Evolutionary conservation across 2,888 invertebrate species (phyloP).

Genomic region (Lochmaea crataegi): DNA sequence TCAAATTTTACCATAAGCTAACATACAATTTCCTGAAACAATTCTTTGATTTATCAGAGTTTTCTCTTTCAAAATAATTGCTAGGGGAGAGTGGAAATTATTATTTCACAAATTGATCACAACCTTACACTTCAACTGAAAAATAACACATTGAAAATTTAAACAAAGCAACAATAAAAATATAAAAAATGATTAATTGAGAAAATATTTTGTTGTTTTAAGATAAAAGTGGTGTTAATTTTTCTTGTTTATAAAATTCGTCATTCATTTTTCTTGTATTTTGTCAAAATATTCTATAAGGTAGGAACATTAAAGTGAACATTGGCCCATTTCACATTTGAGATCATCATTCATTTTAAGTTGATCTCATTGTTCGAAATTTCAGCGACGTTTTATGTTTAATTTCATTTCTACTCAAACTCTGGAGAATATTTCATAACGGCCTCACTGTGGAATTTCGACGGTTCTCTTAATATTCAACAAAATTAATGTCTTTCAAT

Average conservation of each 20-base stretch:
- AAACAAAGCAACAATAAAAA: too few species aligned
- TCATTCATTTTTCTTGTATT: background rate
- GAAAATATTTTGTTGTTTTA: too few species aligned
- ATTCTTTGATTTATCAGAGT: too few species aligned
- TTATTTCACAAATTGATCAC: too few species aligned
- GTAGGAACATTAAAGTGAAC: background rate
- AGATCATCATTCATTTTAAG: background rate
- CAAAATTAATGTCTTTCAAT: constrained; percentile 14
- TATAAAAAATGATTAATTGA: too few species aligned
- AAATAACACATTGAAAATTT: too few species aligned
- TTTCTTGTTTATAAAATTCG: background rate
- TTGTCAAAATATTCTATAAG: background rate
- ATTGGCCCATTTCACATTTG: background rate
- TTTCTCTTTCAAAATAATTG: too few species aligned
- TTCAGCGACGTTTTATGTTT: background rate
- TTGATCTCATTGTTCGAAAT: constrained; percentile 1
- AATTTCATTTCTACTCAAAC: background rate
- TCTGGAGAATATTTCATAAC: background rate
- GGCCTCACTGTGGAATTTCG: background rate
- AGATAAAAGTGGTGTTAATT: too few species aligned
- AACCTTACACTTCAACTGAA: too few species aligned
- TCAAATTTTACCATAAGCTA: too few species aligned
- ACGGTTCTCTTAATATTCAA: constrained; percentile 5
- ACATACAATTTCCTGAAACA: too few species aligned
- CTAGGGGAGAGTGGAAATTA: too few species aligned